These are phyloP conservation scores for Cynodonichthys magdalenae DNA, from an alignment of 2,797 vertebrate species.

Conservation along the genomic window DNA sequence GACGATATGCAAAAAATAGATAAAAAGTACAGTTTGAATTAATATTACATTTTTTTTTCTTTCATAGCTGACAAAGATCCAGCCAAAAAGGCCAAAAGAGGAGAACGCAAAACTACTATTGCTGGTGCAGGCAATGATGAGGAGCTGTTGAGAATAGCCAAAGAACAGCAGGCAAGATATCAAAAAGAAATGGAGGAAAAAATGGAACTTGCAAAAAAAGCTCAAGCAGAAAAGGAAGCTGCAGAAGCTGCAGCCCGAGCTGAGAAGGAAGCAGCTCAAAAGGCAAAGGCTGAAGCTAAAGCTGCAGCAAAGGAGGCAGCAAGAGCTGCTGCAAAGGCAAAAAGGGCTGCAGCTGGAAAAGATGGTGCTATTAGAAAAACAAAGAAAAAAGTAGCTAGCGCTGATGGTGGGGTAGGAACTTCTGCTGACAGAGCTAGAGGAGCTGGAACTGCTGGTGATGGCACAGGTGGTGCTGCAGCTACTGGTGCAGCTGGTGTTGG, in stretches of 20 bases:
- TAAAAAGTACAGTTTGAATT: too few species aligned
- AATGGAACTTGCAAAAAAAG: constrained; percentile 66
- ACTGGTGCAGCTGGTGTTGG: background rate
- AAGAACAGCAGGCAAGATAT: constrained; percentile 77
- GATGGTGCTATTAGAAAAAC: constrained; percentile 18
- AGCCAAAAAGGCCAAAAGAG: constrained; percentile 72
- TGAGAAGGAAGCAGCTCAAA: constrained; percentile 59
- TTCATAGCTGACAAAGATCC: constrained; percentile 72
- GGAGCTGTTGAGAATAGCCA: constrained; percentile 74
- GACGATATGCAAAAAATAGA: background rate
- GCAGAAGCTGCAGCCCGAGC: constrained; percentile 48
- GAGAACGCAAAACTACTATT: constrained; percentile 71
- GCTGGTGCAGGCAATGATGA: constrained; percentile 63
- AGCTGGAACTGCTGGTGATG: background rate
- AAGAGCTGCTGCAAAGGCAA: constrained; percentile 56
- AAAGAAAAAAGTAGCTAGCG: constrained; percentile 24
- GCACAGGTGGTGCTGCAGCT: background rate
- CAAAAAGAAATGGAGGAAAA: constrained; percentile 74
- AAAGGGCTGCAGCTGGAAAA: constrained; percentile 53
- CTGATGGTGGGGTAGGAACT: background rate
- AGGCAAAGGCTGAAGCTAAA: constrained; percentile 57
- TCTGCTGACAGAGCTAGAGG: background rate
- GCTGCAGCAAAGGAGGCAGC: constrained; percentile 55
- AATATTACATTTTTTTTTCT: constrained; percentile 1
- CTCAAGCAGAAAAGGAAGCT: constrained; percentile 67